Base-by-base conservation (phyloP, 2,797 vertebrate genomes). In the Falco biarmicus region DNA sequence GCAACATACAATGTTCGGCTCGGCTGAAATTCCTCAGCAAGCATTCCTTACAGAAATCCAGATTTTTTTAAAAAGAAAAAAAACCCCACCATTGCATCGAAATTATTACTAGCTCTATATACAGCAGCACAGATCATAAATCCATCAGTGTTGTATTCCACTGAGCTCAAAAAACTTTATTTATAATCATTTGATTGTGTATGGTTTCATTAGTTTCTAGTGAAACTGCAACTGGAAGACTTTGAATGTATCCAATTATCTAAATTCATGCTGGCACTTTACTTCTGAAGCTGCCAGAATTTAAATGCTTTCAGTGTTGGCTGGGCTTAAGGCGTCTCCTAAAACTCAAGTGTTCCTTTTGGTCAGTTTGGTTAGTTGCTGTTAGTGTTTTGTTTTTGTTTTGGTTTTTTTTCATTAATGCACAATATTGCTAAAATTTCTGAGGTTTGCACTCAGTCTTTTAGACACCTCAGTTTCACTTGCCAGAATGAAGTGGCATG, bases 211-310 rank as follows among this genome's bases (percentile, higher is more conserved):
- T 95, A 91, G 84, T 50, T 93, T 73, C n/a, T 37, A 66, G 69
- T 74, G 70, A 63, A 93, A 73, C 69, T n/a, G 79, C 66, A 76
- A 51, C 65, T 91, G 80, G 60, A 88, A 84, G 90, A 82, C 66
- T 91, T 31, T 75, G 69, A 94, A 82, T 94, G 85, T 91, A 70
- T 89, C 82, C 76, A 66, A 90, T 84, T 80, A 88, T 63, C 77
- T 93, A 84, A 96, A 96, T 95, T 92, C 87, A 57, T 84, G 77
- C 84, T 94, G 90, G 48, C 85, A 45, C 34, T 87, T 87, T 61
- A 54, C 21, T 90, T 88, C 80, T 84, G 83, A 87, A 84, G 83
- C 91, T 90, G 80, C 74, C 77, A 88, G 90, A 93, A 94, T 94
- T 86, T 84, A 88, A 94, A 95, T 87, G 79, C 66, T 90, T 87